Conservation (phyloP, 2,113 vertebrate genomes). For the Ctenodactylus gundi region DNA sequence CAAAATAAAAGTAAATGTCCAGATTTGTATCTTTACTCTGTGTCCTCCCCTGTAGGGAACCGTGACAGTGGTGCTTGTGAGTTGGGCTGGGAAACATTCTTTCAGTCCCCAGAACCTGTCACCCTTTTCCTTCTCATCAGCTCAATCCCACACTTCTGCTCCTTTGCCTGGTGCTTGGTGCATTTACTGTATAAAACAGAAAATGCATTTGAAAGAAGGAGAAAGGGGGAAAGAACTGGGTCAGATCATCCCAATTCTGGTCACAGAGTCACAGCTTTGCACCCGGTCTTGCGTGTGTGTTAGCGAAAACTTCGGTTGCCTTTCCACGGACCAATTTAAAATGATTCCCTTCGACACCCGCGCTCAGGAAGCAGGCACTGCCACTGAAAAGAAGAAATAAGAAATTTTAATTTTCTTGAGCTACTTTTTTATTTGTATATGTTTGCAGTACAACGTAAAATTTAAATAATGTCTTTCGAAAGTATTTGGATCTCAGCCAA, state of each 20-base stretch:
- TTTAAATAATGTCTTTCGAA: conserved; percentile 73
- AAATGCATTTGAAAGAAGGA: conserved; percentile 61
- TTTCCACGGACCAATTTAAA: conserved; percentile 69
- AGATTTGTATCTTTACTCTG: conserved; percentile 54
- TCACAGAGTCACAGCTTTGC: conserved; percentile 43
- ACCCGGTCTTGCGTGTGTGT: conserved; percentile 58
- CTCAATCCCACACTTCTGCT: neutral
- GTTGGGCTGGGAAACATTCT: neutral
- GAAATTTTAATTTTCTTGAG: conserved; percentile 65
- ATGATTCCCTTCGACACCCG: conserved; percentile 69
- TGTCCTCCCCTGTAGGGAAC: conserved; percentile 6
- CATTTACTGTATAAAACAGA: conserved; percentile 26
- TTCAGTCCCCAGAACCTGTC: accelerated
- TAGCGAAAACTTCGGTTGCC: conserved; percentile 64
- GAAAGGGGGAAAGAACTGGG: conserved; percentile 1
- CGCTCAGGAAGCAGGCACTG: conserved; percentile 67
- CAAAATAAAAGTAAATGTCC: conserved; percentile 72
- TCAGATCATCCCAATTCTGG: conserved; percentile 51
- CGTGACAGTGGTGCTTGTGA: neutral
- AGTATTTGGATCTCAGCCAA: conserved; percentile 70
- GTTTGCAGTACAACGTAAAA: too few species aligned
- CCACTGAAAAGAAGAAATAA: conserved; percentile 71
- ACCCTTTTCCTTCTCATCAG: neutral
- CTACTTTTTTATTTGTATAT: too few species aligned
- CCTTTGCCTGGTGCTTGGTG: conserved; percentile 22